Base-by-base conservation (phyloP, 2,888 invertebrate genomes). In the Cerastis rubricosa region DNA sequence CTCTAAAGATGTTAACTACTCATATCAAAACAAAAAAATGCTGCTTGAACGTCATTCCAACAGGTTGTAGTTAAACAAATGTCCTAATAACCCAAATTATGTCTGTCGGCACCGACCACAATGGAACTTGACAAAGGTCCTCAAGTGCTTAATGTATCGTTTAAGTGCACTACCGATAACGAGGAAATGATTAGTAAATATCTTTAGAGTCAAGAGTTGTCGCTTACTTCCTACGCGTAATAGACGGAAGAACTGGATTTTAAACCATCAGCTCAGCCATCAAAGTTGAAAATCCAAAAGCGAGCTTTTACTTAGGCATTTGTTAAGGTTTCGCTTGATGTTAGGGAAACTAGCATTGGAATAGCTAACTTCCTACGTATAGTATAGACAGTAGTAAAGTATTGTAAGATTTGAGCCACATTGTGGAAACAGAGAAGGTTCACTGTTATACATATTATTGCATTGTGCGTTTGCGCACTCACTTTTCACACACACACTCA, bases 111-210 rank as follows among this genome's bases (percentile, higher is more conserved):
- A 71, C 12, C 43, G 5, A 57, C 35, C 25, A 84, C 74, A 64
- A 65, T 82, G 29, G 68, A 71, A 49, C 51, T 71, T 69, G 64
- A 80, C 80, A 65, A 75, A 82, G 74, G 65, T 74, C 66, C 49
- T 84, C 45, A n/a, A 80, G 71, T 68, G 5, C 47, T 71, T 84
- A 84, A 84, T 74, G 79, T 75, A 51, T 85, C 76, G 67, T 79
- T 76, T 67, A 85, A 85, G 85, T 79, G 76, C 82, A 80, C 67
- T 72, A 77, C 40, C 45, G 83, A 74, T 74, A 83, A 61, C 74
- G 51, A 64, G 70, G 67, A 76, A 76, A 57, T 76, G 83, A 76
- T 84, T 77, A 83, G 83, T 83, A 77, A 74, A 84, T 74, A 77
- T 61, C 69, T 81, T 70, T 64, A 69, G 76, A 71, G 79, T 43